Conservation (phyloP, 2,797 vertebrate genomes). For the Muscicapa striata region DNA sequence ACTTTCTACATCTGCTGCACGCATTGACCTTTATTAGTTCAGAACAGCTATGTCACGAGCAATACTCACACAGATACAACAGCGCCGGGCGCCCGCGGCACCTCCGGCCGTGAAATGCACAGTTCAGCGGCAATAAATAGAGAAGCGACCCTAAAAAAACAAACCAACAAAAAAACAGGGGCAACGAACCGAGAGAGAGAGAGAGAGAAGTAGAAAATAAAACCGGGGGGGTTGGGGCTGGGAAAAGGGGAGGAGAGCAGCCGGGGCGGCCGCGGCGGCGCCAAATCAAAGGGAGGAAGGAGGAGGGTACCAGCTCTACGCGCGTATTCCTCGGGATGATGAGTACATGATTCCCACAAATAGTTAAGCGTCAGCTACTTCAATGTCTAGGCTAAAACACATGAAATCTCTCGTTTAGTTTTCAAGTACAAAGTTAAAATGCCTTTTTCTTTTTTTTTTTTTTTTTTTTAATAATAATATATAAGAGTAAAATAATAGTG, state of each 20-base stretch:
- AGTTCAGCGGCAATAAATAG: constrained; percentile 88
- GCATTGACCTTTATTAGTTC: constrained; percentile 90
- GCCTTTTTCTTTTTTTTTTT: constrained; percentile 80
- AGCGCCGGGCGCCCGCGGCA: constrained; percentile 66
- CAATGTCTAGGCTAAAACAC: constrained; percentile 99
- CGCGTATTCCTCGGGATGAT: constrained; percentile 82
- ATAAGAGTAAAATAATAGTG: constrained; percentile 97
- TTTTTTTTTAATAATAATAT: constrained; percentile 89
- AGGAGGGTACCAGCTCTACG: constrained; percentile 73
- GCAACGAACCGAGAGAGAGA: constrained; percentile 51
- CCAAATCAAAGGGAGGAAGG: constrained; percentile 18
- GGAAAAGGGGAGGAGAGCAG: not conserved
- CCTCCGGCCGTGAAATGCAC: constrained; percentile 81
- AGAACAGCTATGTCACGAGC: constrained; percentile 93
- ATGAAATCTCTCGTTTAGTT: constrained; percentile 92
- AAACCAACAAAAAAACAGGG: constrained; percentile 76
- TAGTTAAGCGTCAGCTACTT: constrained; percentile 98
- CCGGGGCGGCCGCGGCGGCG: not conserved
- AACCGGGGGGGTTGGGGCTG: not conserved
- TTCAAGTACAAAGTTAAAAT: constrained; percentile 99
- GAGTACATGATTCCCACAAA: constrained; percentile 93
- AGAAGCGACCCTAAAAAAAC: constrained; percentile 81
- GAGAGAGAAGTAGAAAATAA: constrained; percentile 4
- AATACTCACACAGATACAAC: constrained; percentile 91
- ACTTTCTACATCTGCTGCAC: constrained; percentile 96